These are phyloP conservation scores for Pteronotus mesoamericanus DNA, from an alignment of 2,797 vertebrate species.

Conservation along the genomic window DNA sequence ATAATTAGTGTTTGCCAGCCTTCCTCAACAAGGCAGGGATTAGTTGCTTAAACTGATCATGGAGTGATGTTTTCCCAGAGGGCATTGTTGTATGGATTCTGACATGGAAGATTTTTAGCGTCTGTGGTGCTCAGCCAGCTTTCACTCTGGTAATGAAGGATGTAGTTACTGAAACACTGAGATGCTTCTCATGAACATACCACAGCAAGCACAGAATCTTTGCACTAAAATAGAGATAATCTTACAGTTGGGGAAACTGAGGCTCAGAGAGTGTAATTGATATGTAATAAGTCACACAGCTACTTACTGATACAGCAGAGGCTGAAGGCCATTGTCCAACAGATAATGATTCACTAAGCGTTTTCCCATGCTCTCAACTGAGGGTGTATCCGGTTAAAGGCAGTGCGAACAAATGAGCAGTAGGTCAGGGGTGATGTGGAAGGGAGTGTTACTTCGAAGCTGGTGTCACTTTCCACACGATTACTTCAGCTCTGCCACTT, in stretches of 20 bases:
- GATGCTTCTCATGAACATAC: not conserved
- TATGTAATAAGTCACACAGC: not conserved
- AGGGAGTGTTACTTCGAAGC: constrained; percentile 52
- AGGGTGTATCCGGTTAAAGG: not conserved
- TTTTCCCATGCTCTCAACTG: not conserved
- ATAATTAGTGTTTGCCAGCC: not conserved
- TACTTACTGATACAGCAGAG: not conserved
- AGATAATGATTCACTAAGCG: not conserved
- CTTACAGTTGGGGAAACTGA: not conserved
- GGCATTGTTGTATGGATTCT: not conserved
- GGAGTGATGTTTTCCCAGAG: not conserved
- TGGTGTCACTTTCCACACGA: constrained; percentile 26
- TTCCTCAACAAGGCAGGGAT: not conserved
- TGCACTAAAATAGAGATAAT: not conserved
- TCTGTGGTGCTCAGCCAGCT: not conserved
- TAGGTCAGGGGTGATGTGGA: not conserved
- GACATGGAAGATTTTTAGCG: not conserved
- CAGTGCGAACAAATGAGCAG: not conserved
- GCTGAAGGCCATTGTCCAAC: not conserved
- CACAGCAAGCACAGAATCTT: not conserved
- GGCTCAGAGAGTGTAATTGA: not conserved
- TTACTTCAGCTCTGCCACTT: constrained; percentile 55
- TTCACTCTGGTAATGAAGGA: not conserved
- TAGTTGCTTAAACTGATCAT: not conserved
- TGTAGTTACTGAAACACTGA: not conserved